phyloP scores from a whole-genome alignment of 64 coral and sea anemone species.

The Dendronephthya gigantea region DNA sequence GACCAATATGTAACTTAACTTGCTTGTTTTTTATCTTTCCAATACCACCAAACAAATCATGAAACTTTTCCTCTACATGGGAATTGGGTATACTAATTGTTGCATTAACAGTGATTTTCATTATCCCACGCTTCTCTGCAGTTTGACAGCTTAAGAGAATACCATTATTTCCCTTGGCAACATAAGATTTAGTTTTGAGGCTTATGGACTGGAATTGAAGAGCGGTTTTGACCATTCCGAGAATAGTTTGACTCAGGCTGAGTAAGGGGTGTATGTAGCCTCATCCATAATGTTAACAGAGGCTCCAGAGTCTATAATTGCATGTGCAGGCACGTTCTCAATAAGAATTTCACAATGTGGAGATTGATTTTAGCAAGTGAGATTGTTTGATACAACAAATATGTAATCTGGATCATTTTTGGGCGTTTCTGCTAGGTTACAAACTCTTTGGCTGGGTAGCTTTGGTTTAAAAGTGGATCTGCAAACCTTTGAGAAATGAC shows the following conservation, averaged over 20 bases:
- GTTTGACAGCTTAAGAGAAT: constrained; percentile 38
- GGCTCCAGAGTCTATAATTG: not conserved
- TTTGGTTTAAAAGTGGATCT: constrained; percentile 26
- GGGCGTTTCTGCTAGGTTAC: not conserved
- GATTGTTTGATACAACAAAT: constrained; percentile 22
- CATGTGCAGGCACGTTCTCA: not conserved
- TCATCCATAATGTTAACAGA: not conserved
- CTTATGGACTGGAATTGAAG: too few species aligned
- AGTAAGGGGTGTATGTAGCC: not conserved
- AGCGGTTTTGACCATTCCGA: not conserved
- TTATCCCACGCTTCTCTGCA: constrained; percentile 24
- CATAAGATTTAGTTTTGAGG: not conserved
- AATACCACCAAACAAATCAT: constrained; percentile 43
- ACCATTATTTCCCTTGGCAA: not conserved
- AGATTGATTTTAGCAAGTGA: too few species aligned
- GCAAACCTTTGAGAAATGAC: constrained; percentile 45
- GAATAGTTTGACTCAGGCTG: not conserved
- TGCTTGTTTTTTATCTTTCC: constrained; percentile 46
- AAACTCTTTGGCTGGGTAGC: not conserved
- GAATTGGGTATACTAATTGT: constrained; percentile 4
- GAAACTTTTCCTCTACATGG: constrained; percentile 27
- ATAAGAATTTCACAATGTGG: too few species aligned
- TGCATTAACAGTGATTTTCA: constrained; percentile 41
- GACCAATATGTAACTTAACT: constrained; percentile 56
- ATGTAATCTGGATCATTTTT: constrained; percentile 21